These are phyloP conservation scores for Lophotriccus pileatus DNA, from an alignment of 2,797 vertebrate genomes.

Conservation along the genomic window DNA sequence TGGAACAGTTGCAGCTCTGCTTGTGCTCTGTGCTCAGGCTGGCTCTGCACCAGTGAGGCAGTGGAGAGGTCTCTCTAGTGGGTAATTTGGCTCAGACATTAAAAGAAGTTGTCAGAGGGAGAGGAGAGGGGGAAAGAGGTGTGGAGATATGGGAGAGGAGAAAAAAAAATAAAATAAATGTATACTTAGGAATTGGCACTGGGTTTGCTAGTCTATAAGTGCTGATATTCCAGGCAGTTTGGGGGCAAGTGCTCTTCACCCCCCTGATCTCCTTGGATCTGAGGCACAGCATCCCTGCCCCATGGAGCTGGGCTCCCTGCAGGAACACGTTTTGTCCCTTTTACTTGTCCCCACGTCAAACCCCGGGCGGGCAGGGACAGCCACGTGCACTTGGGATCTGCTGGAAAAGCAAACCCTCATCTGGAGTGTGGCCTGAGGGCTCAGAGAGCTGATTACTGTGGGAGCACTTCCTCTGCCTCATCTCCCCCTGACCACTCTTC, in stretches of 20 bases:
- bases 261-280: fast-evolving
- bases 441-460: not conserved
- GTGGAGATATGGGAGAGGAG: not conserved
- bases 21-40: not conserved
- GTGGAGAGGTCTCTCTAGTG: not conserved
- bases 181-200: not conserved
- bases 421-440: not conserved
- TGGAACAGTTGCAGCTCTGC: not conserved
- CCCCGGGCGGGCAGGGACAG: not conserved
- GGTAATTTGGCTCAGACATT: not conserved
- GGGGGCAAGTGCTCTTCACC: not conserved
- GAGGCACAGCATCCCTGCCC: not conserved
- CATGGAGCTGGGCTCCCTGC: fast-evolving
- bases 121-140: not conserved
- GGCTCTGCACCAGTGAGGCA: not conserved
- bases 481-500: not conserved
- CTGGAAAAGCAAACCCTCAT: not conserved
- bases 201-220: not conserved
- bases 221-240: not conserved
- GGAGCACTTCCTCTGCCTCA: not conserved
- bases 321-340: fast-evolving
- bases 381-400: not conserved
- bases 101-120: not conserved
- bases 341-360: not conserved
- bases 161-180: not conserved